Evolutionary conservation across 2,888 invertebrate species (phyloP).

Genomic region (Alloplasta piceator): DNA sequence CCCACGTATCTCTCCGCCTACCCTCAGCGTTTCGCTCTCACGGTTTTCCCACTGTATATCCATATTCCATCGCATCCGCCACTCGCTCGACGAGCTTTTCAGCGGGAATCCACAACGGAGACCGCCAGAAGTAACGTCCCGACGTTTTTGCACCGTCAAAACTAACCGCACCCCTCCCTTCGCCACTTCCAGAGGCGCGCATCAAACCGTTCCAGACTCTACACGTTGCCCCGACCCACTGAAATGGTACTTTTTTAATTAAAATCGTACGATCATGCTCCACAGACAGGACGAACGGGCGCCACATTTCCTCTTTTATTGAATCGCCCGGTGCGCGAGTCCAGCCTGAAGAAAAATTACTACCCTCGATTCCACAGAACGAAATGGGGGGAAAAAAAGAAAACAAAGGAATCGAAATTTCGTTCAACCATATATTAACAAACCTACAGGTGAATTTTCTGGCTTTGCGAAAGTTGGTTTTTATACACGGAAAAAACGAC

Average conservation of each 20-base stretch:
- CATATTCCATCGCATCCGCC: constrained; percentile 83
- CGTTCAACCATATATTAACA: too few relatives aligned
- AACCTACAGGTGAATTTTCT: too few relatives aligned
- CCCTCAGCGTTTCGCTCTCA: constrained; percentile 75
- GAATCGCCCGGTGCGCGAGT: constrained; percentile 63
- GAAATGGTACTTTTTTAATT: constrained; percentile 73
- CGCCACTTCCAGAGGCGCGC: constrained; percentile 51
- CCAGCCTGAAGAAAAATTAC: constrained; percentile 49
- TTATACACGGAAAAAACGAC: too few relatives aligned
- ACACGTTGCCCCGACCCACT: constrained; percentile 3
- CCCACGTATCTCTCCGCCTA: constrained; percentile 78
- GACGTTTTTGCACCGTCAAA: constrained; percentile 11
- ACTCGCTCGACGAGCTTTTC: constrained; percentile 59
- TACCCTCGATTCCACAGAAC: constrained; percentile 12
- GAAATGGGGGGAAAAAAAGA: constrained; percentile 20
- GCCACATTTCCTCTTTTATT: constrained; percentile 69
- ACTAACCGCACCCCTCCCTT: constrained; percentile 41
- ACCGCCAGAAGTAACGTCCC: constrained; percentile 55
- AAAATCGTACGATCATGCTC: constrained; percentile 71
- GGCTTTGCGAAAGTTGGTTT: too few relatives aligned
- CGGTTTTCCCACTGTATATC: constrained; percentile 73
- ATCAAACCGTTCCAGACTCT: constrained; percentile 18
- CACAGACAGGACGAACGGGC: constrained; percentile 43
- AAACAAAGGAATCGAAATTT: constrained; percentile 3
- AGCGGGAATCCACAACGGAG: constrained; percentile 38